Percentiles rank a stretch among this genome's conserved stretches.
Evolutionary conservation across 30 jellyfish, hydroid and myxozoan species (phyloP).

Genomic region (Chironex yamaguchii): DNA sequence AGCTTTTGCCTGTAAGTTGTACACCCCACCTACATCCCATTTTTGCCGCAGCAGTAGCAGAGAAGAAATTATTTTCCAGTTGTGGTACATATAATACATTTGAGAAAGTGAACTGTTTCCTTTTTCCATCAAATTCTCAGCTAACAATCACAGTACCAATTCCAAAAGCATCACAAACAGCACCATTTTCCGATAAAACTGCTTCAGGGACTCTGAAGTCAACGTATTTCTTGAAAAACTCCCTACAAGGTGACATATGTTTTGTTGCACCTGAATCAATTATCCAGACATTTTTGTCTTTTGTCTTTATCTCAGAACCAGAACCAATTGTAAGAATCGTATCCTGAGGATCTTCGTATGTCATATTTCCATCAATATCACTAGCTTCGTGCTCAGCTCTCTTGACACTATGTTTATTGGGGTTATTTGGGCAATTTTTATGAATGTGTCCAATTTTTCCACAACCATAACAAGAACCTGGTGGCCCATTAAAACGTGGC

Average conservation of each 20-base stretch:
- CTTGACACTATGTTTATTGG: constrained; percentile 8
- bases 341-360: constrained; percentile 19
- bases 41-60: constrained; percentile 47
- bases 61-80: constrained; percentile 4
- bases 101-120: constrained; percentile 2
- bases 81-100: constrained; percentile 16
- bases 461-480: constrained; percentile 59
- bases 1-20: constrained; percentile 6
- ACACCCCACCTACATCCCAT: constrained; percentile 33
- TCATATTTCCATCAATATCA: constrained; percentile 2
- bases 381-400: constrained; percentile 34
- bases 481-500: neutral
- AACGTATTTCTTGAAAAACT: constrained; percentile 10
- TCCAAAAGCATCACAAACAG: constrained; percentile 45
- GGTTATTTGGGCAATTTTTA: constrained; percentile 33
- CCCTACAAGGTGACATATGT: constrained; percentile 24
- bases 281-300: constrained; percentile 22
- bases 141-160: constrained; percentile 15
- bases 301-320: constrained; percentile 44
- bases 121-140: neutral
- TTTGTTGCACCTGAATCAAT: constrained; percentile 47
- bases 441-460: constrained; percentile 38
- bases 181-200: constrained; percentile 52
- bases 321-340: neutral
- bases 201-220: constrained; percentile 43